Evolutionary conservation across 37 sponge, comb jelly and placozoan species (phyloP).

Genomic region (Lycopodina hypogea): DNA sequence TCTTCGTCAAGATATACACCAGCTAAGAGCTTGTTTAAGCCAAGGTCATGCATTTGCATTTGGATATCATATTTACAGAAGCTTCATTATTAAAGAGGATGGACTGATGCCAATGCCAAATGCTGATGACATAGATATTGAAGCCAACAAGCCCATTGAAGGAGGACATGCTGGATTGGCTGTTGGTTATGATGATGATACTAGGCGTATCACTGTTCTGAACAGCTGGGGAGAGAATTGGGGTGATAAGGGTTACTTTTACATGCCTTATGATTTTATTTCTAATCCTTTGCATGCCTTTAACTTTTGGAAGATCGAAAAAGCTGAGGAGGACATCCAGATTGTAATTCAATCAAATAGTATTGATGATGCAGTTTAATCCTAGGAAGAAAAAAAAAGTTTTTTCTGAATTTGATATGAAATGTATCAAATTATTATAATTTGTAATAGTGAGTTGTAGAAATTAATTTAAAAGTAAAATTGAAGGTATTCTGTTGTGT

Average conservation of each 20-base stretch:
- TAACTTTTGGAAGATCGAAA: constrained; percentile 9
- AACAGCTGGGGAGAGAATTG: constrained; percentile 2
- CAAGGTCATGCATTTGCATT: background rate
- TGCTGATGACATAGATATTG: background rate
- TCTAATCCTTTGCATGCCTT: background rate
- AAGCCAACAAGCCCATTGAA: background rate
- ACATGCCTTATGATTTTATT: constrained; percentile 7
- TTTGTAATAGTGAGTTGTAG: too few relatives aligned
- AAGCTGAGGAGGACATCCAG: too few relatives aligned
- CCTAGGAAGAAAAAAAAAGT: too few relatives aligned
- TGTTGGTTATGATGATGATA: background rate
- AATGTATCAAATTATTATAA: too few relatives aligned
- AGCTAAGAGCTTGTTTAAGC: constrained; percentile 12
- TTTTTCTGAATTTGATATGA: too few relatives aligned
- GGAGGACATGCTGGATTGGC: background rate
- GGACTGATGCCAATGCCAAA: constrained; percentile 2
- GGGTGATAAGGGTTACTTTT: constrained; percentile 9
- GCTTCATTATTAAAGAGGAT: background rate
- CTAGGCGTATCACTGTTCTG: background rate
- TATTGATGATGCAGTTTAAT: too few relatives aligned
- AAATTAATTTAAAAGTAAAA: too few relatives aligned
- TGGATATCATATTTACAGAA: background rate
- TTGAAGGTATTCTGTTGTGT: too few relatives aligned
- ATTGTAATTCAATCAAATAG: too few relatives aligned
- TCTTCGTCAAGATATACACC: background rate